A percentile compares a stretch with the other conserved stretches of the same genome.
phyloP scores from a whole-genome alignment of 2,888 invertebrate species.

The Globia sparganii region DNA sequence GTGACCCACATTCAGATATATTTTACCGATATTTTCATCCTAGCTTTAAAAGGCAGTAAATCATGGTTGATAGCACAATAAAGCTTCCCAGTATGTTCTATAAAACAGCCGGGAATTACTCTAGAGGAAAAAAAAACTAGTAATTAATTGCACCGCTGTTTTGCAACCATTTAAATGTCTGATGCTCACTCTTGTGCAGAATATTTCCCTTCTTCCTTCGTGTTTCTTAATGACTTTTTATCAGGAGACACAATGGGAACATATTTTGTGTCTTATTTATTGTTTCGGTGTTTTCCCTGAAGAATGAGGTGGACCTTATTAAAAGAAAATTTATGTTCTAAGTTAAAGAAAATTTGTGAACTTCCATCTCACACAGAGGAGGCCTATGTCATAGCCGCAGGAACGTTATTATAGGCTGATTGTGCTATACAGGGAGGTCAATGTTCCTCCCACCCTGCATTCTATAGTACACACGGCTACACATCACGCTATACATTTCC shows the following conservation, averaged over 20 bases:
- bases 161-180: constrained; percentile 57
- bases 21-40: constrained; percentile 51
- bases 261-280: constrained; percentile 42
- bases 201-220: constrained; percentile 45
- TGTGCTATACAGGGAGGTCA: no score
- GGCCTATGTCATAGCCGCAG: no score
- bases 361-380: no score
- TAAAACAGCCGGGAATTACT: constrained; percentile 51
- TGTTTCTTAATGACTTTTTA: constrained; percentile 56
- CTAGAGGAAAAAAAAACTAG: constrained; percentile 35
- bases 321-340: not conserved
- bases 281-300: constrained; percentile 13
- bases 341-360: not conserved
- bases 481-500: no score
- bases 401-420: no score
- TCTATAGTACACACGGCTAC: no score
- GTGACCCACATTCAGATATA: constrained; percentile 17
- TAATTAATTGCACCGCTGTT: constrained; percentile 56
- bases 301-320: constrained; percentile 4
- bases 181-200: constrained; percentile 50
- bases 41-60: constrained; percentile 26
- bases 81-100: constrained; percentile 44
- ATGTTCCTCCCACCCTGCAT: no score
- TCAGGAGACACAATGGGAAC: constrained; percentile 37
- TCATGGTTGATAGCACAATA: constrained; percentile 61